Evolutionary conservation across 2,797 vertebrate genomes (phyloP).

Genomic region (Amblyraja radiata): DNA sequence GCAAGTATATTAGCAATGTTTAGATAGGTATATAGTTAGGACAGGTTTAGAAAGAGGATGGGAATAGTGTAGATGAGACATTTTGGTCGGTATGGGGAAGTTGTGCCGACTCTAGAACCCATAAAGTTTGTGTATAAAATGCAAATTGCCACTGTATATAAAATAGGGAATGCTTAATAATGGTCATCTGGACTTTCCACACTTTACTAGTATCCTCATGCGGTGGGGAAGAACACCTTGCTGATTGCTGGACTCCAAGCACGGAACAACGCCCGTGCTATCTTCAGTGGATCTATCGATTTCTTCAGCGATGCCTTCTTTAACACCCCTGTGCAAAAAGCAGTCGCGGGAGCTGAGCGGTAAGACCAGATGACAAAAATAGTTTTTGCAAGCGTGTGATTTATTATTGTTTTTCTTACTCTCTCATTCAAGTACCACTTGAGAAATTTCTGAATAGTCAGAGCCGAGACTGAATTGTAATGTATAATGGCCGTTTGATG

Average conservation of each 20-base stretch:
- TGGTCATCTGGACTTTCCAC: neutral
- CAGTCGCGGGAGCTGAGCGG: constrained; percentile 74
- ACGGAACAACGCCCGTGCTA: constrained; percentile 88
- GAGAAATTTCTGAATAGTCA: neutral
- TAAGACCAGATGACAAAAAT: constrained; percentile 42
- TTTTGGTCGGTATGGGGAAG: too few species aligned
- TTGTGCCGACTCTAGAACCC: too few species aligned
- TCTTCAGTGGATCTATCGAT: constrained; percentile 90
- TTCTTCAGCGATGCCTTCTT: constrained; percentile 96
- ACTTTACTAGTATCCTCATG: constrained; percentile 79
- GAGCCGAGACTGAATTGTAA: neutral
- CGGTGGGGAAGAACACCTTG: constrained; percentile 92
- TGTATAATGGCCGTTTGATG: too few species aligned
- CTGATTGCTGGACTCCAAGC: constrained; percentile 92
- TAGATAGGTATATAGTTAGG: too few species aligned
- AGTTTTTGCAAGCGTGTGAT: too few species aligned
- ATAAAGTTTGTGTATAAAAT: too few species aligned
- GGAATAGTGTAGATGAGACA: too few species aligned
- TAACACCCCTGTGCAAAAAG: constrained; percentile 87
- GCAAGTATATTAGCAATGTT: too few species aligned
- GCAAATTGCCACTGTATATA: neutral
- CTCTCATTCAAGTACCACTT: neutral
- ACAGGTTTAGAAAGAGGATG: too few species aligned
- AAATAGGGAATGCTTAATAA: neutral
- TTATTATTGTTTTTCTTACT: neutral